These are phyloP conservation scores for Clarias laeviceps DNA, from an alignment of 2,797 vertebrate species.

Conservation along the genomic window DNA sequence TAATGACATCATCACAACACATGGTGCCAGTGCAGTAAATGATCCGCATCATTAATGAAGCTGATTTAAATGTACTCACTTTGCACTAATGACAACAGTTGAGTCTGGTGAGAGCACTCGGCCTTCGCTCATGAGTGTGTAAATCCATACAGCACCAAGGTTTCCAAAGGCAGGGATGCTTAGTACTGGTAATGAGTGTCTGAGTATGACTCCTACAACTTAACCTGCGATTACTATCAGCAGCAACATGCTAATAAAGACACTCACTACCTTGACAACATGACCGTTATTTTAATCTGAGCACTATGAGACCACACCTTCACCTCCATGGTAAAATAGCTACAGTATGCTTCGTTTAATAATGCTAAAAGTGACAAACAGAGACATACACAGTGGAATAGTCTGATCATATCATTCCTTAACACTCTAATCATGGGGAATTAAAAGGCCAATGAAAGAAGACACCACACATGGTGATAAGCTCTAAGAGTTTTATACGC, in stretches of 20 bases:
- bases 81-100: not conserved
- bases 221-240: constrained; percentile 11
- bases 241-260: constrained; percentile 55
- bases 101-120: not conserved
- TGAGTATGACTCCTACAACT: not conserved
- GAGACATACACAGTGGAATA: not conserved
- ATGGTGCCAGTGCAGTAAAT: not conserved
- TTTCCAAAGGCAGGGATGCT: not conserved
- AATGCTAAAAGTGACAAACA: not conserved
- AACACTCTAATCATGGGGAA: not conserved
- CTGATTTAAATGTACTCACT: constrained; percentile 1
- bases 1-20: not conserved
- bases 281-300: constrained; percentile 36
- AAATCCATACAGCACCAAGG: not conserved
- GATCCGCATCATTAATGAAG: not conserved
- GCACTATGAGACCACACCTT: not conserved
- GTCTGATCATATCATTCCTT: not conserved
- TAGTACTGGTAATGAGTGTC: not conserved
- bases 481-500: constrained; percentile 9
- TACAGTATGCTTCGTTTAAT: not conserved
- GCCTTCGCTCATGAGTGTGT: not conserved
- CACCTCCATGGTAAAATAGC: not conserved
- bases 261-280: constrained; percentile 66
- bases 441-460: not conserved
- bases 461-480: not conserved